Evolutionary conservation across 2,888 invertebrate species (phyloP).

Genomic region (Saturnia japonica): DNA sequence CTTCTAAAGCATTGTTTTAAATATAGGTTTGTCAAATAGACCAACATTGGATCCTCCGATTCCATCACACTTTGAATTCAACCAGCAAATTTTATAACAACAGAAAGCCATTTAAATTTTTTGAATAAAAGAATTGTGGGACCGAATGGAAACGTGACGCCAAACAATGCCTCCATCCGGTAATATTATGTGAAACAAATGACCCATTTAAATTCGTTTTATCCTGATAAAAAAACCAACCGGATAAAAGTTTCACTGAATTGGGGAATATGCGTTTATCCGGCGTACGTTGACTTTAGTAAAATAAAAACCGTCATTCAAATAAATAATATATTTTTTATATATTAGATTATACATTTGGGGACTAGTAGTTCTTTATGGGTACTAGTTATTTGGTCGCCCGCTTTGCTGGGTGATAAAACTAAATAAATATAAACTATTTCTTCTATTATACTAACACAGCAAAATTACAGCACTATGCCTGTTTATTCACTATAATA

Average conservation of each 20-base stretch:
- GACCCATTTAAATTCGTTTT: conserved; percentile 17
- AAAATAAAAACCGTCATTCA: not conserved
- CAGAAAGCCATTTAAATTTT: not conserved
- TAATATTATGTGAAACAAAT: conserved; percentile 17
- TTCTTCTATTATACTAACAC: too few relatives aligned
- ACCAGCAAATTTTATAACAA: not conserved
- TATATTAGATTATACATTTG: not conserved
- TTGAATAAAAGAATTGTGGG: not conserved
- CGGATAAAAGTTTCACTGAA: conserved; percentile 5
- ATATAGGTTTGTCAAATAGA: not conserved
- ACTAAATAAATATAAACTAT: too few relatives aligned
- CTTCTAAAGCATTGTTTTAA: not conserved
- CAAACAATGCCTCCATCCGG: conserved; percentile 9
- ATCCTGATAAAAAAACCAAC: not conserved
- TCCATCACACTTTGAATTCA: not conserved
- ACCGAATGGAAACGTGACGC: conserved; percentile 13
- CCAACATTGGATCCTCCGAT: not conserved
- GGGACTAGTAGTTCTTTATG: too few relatives aligned
- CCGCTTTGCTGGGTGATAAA: too few relatives aligned
- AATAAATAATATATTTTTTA: not conserved
- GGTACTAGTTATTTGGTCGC: not conserved
- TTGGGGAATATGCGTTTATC: not conserved
- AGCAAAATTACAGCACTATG: too few relatives aligned
- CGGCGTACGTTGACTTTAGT: not conserved
- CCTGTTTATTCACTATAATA: too few relatives aligned